Percentiles rank a stretch among this genome's conserved stretches.
Conservation (phyloP, 1,140 invertebrate genomes). For the Musca vetustissima region DNA sequence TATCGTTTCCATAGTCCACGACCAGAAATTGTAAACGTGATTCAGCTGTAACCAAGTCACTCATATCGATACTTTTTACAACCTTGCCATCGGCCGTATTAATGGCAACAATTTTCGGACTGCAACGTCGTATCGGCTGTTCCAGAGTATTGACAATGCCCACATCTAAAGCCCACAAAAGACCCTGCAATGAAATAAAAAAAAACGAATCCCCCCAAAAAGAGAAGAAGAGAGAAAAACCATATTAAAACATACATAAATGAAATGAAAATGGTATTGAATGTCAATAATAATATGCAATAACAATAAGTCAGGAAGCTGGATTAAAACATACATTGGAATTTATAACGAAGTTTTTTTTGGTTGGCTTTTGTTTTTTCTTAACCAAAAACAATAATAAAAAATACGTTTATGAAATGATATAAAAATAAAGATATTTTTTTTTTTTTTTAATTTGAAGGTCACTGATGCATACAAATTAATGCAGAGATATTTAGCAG, state of each 20-base stretch:
- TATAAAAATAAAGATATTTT: too few species aligned
- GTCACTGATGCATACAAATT: too few species aligned
- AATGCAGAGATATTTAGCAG: too few species aligned
- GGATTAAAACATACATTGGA: too few species aligned
- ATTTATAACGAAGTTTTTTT: too few species aligned
- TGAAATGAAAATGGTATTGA: background rate
- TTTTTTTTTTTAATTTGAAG: too few species aligned
- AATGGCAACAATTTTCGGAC: conserved; percentile 69
- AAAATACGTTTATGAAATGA: too few species aligned
- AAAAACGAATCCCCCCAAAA: too few species aligned
- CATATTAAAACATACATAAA: background rate
- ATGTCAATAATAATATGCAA: too few species aligned
- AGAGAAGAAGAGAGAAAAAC: background rate
- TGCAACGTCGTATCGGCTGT: conserved; percentile 63
- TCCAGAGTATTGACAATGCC: conserved; percentile 68
- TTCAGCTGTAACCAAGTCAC: conserved; percentile 57
- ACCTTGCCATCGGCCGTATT: conserved; percentile 63
- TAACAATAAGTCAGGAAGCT: too few species aligned
- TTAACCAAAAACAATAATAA: too few species aligned
- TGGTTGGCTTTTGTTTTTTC: too few species aligned
- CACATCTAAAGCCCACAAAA: conserved; percentile 70
- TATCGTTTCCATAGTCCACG: conserved; percentile 55
- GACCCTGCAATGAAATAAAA: conserved; percentile 53
- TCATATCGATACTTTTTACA: conserved; percentile 63
- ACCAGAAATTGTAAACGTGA: conserved; percentile 67